Evolutionary conservation across 1,140 invertebrate genomes (phyloP).

Genomic region (Eciton burchellii): DNA sequence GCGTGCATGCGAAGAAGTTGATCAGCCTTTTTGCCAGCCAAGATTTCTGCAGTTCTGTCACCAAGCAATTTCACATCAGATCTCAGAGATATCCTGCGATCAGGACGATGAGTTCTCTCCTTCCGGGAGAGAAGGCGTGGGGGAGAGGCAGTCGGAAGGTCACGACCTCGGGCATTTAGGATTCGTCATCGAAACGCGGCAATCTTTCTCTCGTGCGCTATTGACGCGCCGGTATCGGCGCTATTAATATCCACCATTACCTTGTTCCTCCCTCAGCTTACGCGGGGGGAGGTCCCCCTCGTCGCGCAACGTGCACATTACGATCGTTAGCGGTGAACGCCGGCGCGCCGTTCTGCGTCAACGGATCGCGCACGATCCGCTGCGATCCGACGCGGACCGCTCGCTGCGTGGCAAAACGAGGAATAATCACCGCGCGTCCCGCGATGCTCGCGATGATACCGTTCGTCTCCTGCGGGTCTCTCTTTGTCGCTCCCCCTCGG

Average conservation of each 20-base stretch:
- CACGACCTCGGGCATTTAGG: conserved; percentile 32
- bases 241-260: conserved; percentile 63
- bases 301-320: conserved; percentile 54
- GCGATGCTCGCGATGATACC: conserved; percentile 37
- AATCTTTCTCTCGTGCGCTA: conserved; percentile 51
- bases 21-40: background rate
- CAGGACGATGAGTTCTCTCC: background rate
- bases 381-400: conserved; percentile 48
- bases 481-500: conserved; percentile 42
- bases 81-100: background rate
- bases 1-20: background rate
- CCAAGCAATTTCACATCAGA: background rate
- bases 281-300: conserved; percentile 3
- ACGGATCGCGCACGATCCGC: conserved; percentile 31
- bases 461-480: conserved; percentile 29
- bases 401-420: conserved; percentile 53
- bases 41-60: background rate
- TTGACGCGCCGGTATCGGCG: conserved; percentile 45
- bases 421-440: conserved; percentile 42
- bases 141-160: background rate
- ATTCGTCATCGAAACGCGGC: conserved; percentile 44
- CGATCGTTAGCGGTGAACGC: conserved; percentile 60
- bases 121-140: background rate
- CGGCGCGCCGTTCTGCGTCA: conserved; percentile 10
- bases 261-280: conserved; percentile 53